Base-by-base conservation (phyloP, 1,140 invertebrate genomes). In the Teleopsis dalmanni region DNA sequence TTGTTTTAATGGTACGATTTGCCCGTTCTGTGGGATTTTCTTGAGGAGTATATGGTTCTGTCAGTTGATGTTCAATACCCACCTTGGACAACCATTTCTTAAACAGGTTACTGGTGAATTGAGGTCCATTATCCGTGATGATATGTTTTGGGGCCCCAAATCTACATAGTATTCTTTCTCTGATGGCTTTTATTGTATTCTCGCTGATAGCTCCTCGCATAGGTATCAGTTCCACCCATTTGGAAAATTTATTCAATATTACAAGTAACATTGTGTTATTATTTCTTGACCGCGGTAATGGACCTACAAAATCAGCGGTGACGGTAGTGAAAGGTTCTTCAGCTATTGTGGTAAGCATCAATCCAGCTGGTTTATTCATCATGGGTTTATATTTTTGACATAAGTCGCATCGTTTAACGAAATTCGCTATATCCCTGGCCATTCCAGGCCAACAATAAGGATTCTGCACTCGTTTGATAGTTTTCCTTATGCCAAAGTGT, bases 11-110 rank as follows among this genome's bases (percentile, higher is more conserved):
- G 40, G 40, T 42, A 11, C 40, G 8, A 16, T 42, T 42, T 4
- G 22, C 13, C 14, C 40, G 19, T 21, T 44, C 41, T 13, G 27
- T 44, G 26, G 41, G 41, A 31, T 44, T 31, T 44, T 44, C 41
- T 5, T 44, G 41, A 4, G 27, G 25, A 4, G 41, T 25, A 21
- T 44, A 33, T 19, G 41, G 26, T 8, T 23, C 41, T 21, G 41
- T 44, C 27, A 16, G 31, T 10, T 14, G 3, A 11, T 44, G 41
- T 16, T 44, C 19, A 29, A 44, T 22, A 4, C 27, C 27, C 9
- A 44, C 3, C n/a, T n/a, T n/a, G n/a, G n/a, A n/a, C n/a, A n/a
- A n/a, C n/a, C n/a, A n/a, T n/a, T 29, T 18, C 10, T 10, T 31
- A 4, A 18, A 44, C 27, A 19, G 19, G 31, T 31, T 44, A 29